phyloP scores from a whole-genome alignment of 2,888 invertebrate genomes.

The Phlogophora meticulosa region DNA sequence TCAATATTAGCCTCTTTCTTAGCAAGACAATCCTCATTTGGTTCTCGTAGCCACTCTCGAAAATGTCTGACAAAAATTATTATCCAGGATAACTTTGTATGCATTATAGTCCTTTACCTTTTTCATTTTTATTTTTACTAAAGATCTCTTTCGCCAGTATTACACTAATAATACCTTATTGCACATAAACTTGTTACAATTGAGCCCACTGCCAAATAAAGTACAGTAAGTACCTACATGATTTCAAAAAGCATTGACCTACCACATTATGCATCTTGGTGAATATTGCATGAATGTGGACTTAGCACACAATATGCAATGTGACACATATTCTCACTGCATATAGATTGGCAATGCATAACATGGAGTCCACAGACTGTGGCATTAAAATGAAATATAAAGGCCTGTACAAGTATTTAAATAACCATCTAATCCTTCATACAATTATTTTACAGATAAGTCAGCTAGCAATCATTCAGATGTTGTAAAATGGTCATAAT shows the following conservation, averaged over 20 bases:
- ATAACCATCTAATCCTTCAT: no score
- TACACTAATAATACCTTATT: no score
- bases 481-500: no score
- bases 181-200: no score
- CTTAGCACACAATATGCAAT: constrained; percentile 47
- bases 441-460: background rate
- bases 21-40: no score
- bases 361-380: constrained; percentile 10
- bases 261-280: constrained; percentile 17
- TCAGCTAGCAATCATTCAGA: background rate
- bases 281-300: constrained; percentile 41
- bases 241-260: constrained; percentile 25
- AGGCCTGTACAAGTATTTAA: background rate
- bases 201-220: background rate
- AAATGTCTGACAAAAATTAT: no score
- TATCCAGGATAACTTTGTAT: no score
- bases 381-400: constrained; percentile 3
- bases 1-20: no score
- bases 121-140: no score
- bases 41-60: no score
- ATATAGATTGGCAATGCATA: constrained; percentile 37
- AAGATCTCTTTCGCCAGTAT: no score
- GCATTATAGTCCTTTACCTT: no score
- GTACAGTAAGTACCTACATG: background rate
- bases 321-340: constrained; percentile 40